These are phyloP conservation scores for Octomys mimax DNA, from an alignment of 2,797 vertebrate genomes.

Conservation along the genomic window DNA sequence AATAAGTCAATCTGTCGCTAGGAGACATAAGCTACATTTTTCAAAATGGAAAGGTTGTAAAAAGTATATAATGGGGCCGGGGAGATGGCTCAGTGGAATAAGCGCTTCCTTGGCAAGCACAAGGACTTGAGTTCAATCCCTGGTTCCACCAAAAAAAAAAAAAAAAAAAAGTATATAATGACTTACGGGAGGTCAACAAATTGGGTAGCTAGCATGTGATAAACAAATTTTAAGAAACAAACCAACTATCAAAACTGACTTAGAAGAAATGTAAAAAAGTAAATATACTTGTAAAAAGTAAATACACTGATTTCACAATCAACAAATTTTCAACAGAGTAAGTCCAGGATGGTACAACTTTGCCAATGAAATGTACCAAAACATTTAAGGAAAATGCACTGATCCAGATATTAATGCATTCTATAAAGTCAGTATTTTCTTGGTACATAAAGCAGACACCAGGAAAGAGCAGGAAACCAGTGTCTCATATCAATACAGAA, in stretches of 20 bases:
- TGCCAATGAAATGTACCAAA: background rate
- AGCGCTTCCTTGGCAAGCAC: too few species aligned
- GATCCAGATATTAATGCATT: background rate
- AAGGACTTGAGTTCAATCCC: too few species aligned
- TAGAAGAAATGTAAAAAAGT: constrained; percentile 1
- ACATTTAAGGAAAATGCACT: background rate
- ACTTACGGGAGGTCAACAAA: background rate
- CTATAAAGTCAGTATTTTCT: background rate
- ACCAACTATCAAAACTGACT: constrained; percentile 8
- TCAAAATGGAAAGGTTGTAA: background rate
- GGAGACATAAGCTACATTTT: background rate
- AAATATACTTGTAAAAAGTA: background rate
- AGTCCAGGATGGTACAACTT: background rate
- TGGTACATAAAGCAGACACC: background rate
- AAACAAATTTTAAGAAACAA: background rate
- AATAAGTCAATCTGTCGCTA: background rate
- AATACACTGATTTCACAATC: background rate
- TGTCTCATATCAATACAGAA: background rate
- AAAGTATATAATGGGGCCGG: too few species aligned
- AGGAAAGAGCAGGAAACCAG: background rate
- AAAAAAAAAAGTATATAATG: too few species aligned
- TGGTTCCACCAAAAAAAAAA: too few species aligned
- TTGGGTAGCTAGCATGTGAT: background rate
- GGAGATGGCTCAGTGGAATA: too few species aligned
- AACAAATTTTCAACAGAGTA: background rate